Percentiles rank a stretch among this genome's conserved stretches.
phyloP scores from a whole-genome alignment of 1,140 invertebrate genomes.

The Zaprionus nigranus region DNA sequence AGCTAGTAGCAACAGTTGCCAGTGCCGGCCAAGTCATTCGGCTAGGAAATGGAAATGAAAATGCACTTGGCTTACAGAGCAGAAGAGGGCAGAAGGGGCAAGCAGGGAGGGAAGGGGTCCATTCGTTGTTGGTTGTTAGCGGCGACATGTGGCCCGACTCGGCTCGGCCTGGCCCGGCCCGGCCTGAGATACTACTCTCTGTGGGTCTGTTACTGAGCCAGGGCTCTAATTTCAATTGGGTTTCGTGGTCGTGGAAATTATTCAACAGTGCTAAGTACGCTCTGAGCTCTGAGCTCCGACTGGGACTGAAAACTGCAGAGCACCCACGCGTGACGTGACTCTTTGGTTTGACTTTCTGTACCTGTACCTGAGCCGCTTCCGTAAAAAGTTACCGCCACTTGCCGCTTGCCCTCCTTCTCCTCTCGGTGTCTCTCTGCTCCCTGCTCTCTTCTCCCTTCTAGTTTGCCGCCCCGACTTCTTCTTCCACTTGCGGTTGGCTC shows the following conservation, averaged over 20 bases:
- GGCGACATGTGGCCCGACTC: slow-evolving; percentile 67
- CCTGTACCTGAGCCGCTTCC: slow-evolving; percentile 73
- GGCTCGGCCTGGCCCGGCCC: slow-evolving; percentile 29
- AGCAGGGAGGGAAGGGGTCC: slow-evolving; percentile 4
- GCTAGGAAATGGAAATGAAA: slow-evolving; percentile 72
- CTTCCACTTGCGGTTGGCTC: slow-evolving; percentile 50
- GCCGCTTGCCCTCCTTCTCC: slow-evolving; percentile 16
- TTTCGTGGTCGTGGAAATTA: slow-evolving; percentile 81
- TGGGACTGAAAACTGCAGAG: slow-evolving; percentile 41
- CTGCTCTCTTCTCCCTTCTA: slow-evolving; percentile 29
- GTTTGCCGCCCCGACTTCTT: slow-evolving; percentile 43
- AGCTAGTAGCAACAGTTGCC: slow-evolving; percentile 4
- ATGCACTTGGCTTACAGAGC: slow-evolving; percentile 72
- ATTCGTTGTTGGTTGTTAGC: slow-evolving; percentile 58
- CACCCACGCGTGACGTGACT: slow-evolving; percentile 82
- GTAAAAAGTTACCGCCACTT: slow-evolving; percentile 75
- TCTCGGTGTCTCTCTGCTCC: background rate
- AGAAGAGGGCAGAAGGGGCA: slow-evolving; percentile 2
- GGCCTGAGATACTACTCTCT: slow-evolving; percentile 22
- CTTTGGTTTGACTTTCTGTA: slow-evolving; percentile 79
- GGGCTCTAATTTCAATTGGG: slow-evolving; percentile 82
- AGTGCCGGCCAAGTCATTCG: slow-evolving; percentile 14
- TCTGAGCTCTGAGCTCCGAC: slow-evolving; percentile 26
- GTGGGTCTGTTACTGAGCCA: slow-evolving; percentile 54
- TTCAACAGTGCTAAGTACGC: slow-evolving; percentile 79